Conservation (phyloP, 2,888 invertebrate species). For the Chironomus tentans region DNA sequence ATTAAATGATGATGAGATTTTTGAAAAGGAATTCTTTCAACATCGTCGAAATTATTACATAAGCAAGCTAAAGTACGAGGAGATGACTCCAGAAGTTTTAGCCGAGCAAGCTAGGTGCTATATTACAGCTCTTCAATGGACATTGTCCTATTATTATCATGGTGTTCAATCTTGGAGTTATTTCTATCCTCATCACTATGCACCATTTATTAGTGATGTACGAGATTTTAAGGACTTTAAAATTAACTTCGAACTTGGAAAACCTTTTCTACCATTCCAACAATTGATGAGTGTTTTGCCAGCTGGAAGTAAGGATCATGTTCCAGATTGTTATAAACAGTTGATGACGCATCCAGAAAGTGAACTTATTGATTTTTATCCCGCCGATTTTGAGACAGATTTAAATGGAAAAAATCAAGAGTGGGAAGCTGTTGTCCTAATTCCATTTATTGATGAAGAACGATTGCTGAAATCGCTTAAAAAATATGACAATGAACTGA, state of each 20-base stretch:
- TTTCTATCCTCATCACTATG: conserved; percentile 96
- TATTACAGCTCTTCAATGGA: conserved; percentile 93
- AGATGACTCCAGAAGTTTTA: conserved; percentile 68
- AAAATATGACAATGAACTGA: conserved; percentile 54
- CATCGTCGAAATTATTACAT: conserved; percentile 89
- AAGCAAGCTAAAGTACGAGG: conserved; percentile 72
- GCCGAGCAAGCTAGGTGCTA: conserved; percentile 79
- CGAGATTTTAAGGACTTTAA: conserved; percentile 66
- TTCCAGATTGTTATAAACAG: conserved; percentile 68
- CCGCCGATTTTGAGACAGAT: conserved; percentile 82
- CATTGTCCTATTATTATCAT: conserved; percentile 89
- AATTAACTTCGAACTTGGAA: conserved; percentile 73
- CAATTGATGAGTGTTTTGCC: conserved; percentile 84
- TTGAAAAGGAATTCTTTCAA: conserved; percentile 65
- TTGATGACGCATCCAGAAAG: conserved; percentile 64
- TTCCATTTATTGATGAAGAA: conserved; percentile 86
- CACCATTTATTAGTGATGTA: conserved; percentile 92
- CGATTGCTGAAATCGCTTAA: conserved; percentile 68
- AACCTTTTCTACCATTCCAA: conserved; percentile 87
- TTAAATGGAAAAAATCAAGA: conserved; percentile 92
- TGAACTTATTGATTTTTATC: conserved; percentile 87
- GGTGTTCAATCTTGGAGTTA: conserved; percentile 97
- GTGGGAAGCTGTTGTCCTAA: conserved; percentile 92
- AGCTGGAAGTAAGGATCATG: conserved; percentile 66
- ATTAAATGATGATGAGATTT: conserved; percentile 47